phyloP scores from a whole-genome alignment of 2,797 vertebrate species.

The Antennarius maculatus region DNA sequence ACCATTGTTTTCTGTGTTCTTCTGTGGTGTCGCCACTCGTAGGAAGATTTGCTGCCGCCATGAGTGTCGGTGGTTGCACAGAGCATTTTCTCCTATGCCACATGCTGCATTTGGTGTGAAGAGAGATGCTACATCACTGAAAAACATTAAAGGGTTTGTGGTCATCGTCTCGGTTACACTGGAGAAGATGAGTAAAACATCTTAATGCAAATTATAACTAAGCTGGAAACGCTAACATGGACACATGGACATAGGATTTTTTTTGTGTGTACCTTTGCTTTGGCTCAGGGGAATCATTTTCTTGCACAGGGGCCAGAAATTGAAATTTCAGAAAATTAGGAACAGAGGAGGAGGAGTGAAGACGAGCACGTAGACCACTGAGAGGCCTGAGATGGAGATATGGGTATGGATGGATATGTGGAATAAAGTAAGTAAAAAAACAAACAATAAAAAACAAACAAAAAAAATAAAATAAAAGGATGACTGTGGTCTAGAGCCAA shows the following conservation, averaged over 20 bases:
- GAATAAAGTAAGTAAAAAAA: conserved; percentile 40
- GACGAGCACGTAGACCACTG: conserved; percentile 92
- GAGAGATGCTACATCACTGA: conserved; percentile 87
- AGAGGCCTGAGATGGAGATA: conserved; percentile 77
- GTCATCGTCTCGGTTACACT: no score
- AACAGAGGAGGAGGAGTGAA: conserved; percentile 96
- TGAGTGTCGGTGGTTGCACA: conserved; percentile 89
- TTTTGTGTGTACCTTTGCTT: conserved; percentile 86
- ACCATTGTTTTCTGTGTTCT: conserved; percentile 85
- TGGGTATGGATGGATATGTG: conserved; percentile 30
- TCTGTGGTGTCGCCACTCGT: conserved; percentile 95
- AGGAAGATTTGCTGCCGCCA: conserved; percentile 99
- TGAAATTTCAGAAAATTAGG: conserved; percentile 99
- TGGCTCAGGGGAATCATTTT: conserved; percentile 88
- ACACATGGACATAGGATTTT: background rate
- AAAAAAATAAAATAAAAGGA: conserved; percentile 1
- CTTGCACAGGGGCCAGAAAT: conserved; percentile 97
- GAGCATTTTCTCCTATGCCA: conserved; percentile 78
- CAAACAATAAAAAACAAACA: no score
- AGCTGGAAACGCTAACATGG: conserved; percentile 1
- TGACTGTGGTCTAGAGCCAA: conserved; percentile 16
- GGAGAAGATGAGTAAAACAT: no score
- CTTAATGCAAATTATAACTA: no score
- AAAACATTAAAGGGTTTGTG: conserved; percentile 45
- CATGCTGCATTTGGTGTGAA: conserved; percentile 70